A percentile compares a stretch with the other conserved stretches of the same genome.
Conservation (phyloP, 2,888 invertebrate genomes). For the Tetragonisca angustula region DNA sequence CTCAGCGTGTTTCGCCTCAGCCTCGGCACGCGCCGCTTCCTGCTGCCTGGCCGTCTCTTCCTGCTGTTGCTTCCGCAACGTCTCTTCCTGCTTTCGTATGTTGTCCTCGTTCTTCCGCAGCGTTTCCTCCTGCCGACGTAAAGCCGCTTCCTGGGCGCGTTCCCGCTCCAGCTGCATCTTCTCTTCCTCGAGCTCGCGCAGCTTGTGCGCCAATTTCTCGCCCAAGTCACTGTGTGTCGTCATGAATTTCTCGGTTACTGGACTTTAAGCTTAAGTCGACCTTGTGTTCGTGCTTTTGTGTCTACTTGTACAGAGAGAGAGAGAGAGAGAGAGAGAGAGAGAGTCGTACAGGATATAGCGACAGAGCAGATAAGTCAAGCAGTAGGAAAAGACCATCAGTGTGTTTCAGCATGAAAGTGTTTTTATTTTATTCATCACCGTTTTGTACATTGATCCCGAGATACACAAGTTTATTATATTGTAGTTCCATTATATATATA, state of each 20-base stretch:
- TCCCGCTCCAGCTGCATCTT: slow-evolving; percentile 84
- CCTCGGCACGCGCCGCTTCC: slow-evolving; percentile 69
- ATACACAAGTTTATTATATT: slow-evolving; percentile 49
- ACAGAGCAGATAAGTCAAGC: slow-evolving; percentile 46
- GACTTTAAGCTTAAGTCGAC: slow-evolving; percentile 9
- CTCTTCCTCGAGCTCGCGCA: slow-evolving; percentile 85
- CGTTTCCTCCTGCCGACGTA: slow-evolving; percentile 78
- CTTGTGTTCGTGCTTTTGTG: not conserved
- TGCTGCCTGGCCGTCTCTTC: slow-evolving; percentile 69
- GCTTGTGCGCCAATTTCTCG: slow-evolving; percentile 86
- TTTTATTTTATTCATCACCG: slow-evolving; percentile 51
- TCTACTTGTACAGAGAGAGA: slow-evolving; percentile 7
- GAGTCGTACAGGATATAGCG: slow-evolving; percentile 21
- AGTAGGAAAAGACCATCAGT: slow-evolving; percentile 43
- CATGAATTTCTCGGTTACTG: slow-evolving; percentile 51
- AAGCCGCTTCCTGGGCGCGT: slow-evolving; percentile 78
- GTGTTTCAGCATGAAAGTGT: slow-evolving; percentile 38
- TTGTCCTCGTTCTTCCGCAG: slow-evolving; percentile 81
- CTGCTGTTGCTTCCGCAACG: slow-evolving; percentile 73
- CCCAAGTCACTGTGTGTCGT: slow-evolving; percentile 83
- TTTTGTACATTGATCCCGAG: slow-evolving; percentile 48
- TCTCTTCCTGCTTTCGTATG: slow-evolving; percentile 77
- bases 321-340: no score
- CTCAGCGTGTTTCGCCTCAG: slow-evolving; percentile 72
- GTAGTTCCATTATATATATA: slow-evolving; percentile 39